phyloP scores from a whole-genome alignment of 2,113 vertebrate genomes.

The Malaclemys terrapin region DNA sequence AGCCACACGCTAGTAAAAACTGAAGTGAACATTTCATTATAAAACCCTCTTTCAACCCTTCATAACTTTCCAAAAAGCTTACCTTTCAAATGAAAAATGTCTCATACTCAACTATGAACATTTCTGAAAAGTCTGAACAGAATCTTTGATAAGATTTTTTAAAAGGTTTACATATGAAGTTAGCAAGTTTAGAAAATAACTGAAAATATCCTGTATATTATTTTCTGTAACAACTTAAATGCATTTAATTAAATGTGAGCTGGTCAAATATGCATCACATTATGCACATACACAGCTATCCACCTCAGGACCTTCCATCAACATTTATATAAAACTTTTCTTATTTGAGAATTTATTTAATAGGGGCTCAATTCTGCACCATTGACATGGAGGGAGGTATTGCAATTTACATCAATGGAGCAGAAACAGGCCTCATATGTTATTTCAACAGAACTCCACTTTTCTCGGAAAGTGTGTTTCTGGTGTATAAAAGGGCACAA shows the following conservation, averaged over 20 bases:
- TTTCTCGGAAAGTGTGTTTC: not conserved
- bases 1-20: not conserved
- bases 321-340: not conserved
- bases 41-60: not conserved
- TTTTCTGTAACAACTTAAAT: not conserved
- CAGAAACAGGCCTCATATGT: not conserved
- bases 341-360: not conserved
- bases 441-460: not conserved
- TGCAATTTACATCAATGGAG: not conserved
- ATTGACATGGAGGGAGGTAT: not conserved
- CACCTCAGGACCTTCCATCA: not conserved
- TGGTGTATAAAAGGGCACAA: not conserved
- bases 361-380: not conserved
- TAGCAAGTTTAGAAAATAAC: not conserved
- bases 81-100: not conserved
- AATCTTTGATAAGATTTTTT: not conserved
- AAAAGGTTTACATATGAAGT: not conserved
- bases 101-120: not conserved
- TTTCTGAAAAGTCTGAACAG: not conserved
- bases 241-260: not conserved
- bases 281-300: not conserved
- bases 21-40: not conserved
- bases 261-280: not conserved
- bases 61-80: not conserved
- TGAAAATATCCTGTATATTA: not conserved